Evolutionary conservation across 2,113 vertebrate genomes (phyloP).

Genomic region (Phalacrocorax carbo): DNA sequence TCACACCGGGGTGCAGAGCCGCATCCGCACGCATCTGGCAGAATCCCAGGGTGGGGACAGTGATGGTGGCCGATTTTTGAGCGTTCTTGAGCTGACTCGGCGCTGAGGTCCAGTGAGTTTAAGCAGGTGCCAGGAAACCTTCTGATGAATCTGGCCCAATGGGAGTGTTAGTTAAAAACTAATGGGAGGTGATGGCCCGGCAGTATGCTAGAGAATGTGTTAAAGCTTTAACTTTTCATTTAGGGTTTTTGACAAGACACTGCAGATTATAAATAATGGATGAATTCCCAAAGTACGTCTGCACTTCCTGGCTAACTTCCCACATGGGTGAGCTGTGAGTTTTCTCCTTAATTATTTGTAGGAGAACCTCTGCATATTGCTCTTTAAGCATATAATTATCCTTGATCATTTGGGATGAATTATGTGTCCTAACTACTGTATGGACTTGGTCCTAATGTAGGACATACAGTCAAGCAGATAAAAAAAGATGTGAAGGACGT

Average conservation of each 20-base stretch:
- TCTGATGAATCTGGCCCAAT: neutral
- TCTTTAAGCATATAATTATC: conserved; percentile 71
- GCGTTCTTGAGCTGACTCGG: neutral
- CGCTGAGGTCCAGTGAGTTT: neutral
- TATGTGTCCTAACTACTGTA: conserved; percentile 55
- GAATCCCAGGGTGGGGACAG: neutral
- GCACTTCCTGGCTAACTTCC: conserved; percentile 62
- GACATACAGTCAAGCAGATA: conserved; percentile 57
- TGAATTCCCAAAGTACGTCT: conserved; percentile 59
- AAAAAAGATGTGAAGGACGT: conserved; percentile 53
- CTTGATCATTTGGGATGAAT: conserved; percentile 71
- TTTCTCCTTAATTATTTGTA: conserved; percentile 66
- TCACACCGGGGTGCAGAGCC: rapidly evolving
- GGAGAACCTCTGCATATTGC: conserved; percentile 68
- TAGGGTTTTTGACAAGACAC: conserved; percentile 13
- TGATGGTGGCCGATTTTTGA: neutral
- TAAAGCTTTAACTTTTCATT: conserved; percentile 38
- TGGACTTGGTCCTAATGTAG: conserved; percentile 51
- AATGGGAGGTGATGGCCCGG: conserved; percentile 11
- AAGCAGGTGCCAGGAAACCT: neutral
- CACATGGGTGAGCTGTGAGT: conserved; percentile 56
- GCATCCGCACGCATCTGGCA: rapidly evolving
- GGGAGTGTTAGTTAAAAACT: conserved; percentile 29
- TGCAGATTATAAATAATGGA: conserved; percentile 54
- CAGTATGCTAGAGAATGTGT: conserved; percentile 4